phyloP scores from a whole-genome alignment of 2,888 invertebrate genomes.

The Endotricha flammealis region DNA sequence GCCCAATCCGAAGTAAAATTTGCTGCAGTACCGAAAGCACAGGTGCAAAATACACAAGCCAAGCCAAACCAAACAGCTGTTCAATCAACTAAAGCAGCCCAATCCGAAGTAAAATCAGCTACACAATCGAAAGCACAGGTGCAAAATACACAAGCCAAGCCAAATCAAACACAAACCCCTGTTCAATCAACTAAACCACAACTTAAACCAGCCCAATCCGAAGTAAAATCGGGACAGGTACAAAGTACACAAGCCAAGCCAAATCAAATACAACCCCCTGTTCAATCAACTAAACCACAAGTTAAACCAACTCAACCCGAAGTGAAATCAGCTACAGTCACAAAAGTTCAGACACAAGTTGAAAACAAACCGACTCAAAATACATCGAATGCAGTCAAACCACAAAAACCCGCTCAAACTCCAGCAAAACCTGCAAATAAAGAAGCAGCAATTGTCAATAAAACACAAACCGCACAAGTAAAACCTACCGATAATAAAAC shows the following conservation, averaged over 20 bases:
- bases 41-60: not conserved
- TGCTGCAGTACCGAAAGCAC: not conserved
- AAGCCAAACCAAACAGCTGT: slow-evolving; percentile 1
- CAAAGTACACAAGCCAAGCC: not conserved
- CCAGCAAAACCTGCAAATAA: too few species aligned
- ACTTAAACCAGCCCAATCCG: too few species aligned
- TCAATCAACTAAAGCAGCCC: not conserved
- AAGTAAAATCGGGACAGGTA: too few species aligned
- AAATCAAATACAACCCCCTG: slow-evolving; percentile 5
- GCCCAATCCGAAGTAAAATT: too few species aligned
- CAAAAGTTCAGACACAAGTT: slow-evolving; percentile 3
- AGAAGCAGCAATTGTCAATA: too few species aligned
- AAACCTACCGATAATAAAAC: slow-evolving; percentile 5
- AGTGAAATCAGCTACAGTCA: not conserved
- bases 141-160: not conserved
- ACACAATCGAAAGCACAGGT: slow-evolving; percentile 4
- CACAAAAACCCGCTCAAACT: too few species aligned
- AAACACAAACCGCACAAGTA: slow-evolving; percentile 1
- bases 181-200: too few species aligned
- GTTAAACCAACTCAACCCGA: not conserved
- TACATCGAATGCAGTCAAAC: too few species aligned
- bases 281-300: slow-evolving; percentile 6
- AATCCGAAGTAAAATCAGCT: slow-evolving; percentile 6
- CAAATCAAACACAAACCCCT: not conserved
- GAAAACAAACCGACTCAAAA: slow-evolving; percentile 4